Conservation (phyloP, 2,797 vertebrate species). For the Hipposideros larvatus region DNA sequence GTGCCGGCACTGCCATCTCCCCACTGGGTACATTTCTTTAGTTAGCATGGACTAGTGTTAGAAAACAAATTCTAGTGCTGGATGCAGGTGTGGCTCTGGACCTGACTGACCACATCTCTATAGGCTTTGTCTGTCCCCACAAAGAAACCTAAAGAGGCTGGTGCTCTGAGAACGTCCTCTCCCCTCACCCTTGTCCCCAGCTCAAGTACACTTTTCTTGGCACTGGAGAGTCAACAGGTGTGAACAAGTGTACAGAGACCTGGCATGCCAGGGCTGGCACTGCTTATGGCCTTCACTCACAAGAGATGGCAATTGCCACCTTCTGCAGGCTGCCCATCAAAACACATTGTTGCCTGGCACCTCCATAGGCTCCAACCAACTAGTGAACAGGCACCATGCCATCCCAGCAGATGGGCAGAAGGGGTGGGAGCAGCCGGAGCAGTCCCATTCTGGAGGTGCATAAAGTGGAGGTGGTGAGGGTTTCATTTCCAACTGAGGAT, state of each 20-base stretch:
- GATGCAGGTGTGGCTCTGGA: neutral
- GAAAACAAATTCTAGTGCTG: neutral
- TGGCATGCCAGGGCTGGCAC: conserved; percentile 87
- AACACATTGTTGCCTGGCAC: conserved; percentile 90
- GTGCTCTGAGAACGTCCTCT: conserved; percentile 43
- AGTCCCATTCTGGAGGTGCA: conserved; percentile 85
- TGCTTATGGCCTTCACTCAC: conserved; percentile 83
- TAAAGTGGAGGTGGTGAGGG: conserved; percentile 86
- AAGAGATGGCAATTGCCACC: conserved; percentile 87
- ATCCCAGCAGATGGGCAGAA: conserved; percentile 89
- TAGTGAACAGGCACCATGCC: conserved; percentile 88
- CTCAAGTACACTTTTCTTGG: conserved; percentile 84
- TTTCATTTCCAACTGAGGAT: conserved; percentile 84
- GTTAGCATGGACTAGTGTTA: neutral
- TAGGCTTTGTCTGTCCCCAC: conserved; percentile 43
- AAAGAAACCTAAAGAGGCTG: conserved; percentile 33
- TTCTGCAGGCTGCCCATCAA: conserved; percentile 88
- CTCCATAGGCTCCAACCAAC: conserved; percentile 88
- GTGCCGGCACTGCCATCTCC: neutral
- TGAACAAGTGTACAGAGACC: conserved; percentile 85
- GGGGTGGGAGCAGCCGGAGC: conserved; percentile 84
- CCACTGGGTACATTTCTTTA: neutral
- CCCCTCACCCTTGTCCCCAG: neutral
- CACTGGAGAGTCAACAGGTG: conserved; percentile 88
- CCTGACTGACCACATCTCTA: neutral